Evolutionary conservation across 2,113 vertebrate species (phyloP), one percentile per base, ranked within the genome.

Genomic region (Tringa solitaria): DNA sequence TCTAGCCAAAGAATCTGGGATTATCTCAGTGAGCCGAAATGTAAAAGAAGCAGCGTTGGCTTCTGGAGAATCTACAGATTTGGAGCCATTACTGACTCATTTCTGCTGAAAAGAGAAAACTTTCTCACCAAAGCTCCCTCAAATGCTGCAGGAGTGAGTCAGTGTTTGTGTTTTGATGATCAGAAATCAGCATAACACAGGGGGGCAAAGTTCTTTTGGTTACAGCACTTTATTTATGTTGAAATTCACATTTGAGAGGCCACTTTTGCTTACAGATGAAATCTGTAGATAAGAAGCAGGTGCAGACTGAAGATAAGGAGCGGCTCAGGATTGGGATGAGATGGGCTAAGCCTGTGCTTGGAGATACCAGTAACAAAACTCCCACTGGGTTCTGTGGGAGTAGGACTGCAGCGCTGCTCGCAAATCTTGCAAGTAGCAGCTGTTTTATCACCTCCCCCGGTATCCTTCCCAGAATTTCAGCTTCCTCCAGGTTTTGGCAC

Each of bases 201-300:
- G 3, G 11, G 15, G 19, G 6, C 10, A 37, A 72, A 68, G 16
- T 12, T 12, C 12, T 63, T 70, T 32, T 48, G 33, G 37, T n/a
- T 35, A 20, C 39, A 23, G 26, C 22, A 9, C 33, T 88, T 61
- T 26, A 46, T 32, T 72, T 77, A 48, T 48, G 46, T 11, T 59
- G 64, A 51, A 81, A 87, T 72, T 68, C 75, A 50, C 51, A 37
- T 59, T 59, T 19, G 64, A 94, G 89, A 87, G 65, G 84, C 61
- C 48, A 63, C 64, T 96, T 93, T n/a, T 68, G 65, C 90, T 87
- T 64, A 50, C 27, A 72, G 92, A 92, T 95, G 37, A 84, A 93
- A 95, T 89, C 70, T 84, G 74, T 39, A 63, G 95, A 78, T 81
- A 67, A 79, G 92, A 75, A 95, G 92, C 95, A 95, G 94, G 94